Percentiles rank a stretch among this genome's conserved stretches.
Conservation (phyloP, 1,140 invertebrate species). For the Orchesella cincta region DNA sequence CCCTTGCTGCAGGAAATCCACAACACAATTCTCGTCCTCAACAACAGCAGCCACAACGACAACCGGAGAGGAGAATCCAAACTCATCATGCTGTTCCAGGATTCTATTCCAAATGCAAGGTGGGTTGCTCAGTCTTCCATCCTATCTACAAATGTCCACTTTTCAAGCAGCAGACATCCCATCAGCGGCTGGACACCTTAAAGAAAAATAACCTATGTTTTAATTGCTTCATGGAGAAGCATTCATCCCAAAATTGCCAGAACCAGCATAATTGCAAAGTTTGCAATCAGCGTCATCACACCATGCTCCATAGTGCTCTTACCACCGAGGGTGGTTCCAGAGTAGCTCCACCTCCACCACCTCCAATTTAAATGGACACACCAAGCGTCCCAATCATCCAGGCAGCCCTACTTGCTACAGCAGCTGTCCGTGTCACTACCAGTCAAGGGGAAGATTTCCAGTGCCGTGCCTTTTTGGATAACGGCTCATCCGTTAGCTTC, state of each 20-base stretch:
- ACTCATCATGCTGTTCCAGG: slow-evolving; percentile 1
- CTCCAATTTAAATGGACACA: not conserved
- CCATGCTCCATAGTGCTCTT: not conserved
- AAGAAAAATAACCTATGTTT: not conserved
- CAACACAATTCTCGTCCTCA: not conserved
- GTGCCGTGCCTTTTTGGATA: not conserved
- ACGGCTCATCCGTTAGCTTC: not conserved
- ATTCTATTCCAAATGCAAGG: not conserved
- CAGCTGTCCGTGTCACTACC: not conserved
- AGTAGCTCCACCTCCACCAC: not conserved
- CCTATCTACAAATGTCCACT: not conserved
- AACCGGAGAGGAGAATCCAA: not conserved
- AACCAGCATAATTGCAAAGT: not conserved
- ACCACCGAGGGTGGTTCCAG: not conserved
- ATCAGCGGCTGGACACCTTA: not conserved
- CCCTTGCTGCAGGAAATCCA: not conserved
- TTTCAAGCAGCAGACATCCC: not conserved
- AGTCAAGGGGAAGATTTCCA: not conserved
- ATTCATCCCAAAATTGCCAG: not conserved
- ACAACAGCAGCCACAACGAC: not conserved
- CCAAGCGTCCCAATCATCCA: not conserved
- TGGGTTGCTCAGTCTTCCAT: not conserved
- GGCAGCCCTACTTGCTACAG: not conserved
- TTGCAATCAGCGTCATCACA: not conserved
- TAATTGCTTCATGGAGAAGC: not conserved